Percentiles rank a stretch among this genome's conserved stretches.
These are phyloP conservation scores for Pachypanchax playfairii DNA, from an alignment of 2,113 vertebrate species.

Conservation along the genomic window DNA sequence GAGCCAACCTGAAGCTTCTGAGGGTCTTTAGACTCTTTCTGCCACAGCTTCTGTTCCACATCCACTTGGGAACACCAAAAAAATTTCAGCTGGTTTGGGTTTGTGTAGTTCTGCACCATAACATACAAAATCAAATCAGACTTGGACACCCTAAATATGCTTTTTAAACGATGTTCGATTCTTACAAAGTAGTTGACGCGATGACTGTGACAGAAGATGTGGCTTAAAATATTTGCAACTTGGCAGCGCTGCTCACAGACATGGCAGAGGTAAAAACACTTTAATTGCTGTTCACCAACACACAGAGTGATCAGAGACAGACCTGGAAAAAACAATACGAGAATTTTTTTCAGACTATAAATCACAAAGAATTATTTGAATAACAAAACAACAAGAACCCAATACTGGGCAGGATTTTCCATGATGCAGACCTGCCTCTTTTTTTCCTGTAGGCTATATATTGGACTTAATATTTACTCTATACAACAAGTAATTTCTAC, in stretches of 20 bases:
- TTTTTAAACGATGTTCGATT: neutral
- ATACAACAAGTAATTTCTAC: too few species aligned
- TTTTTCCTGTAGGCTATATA: too few species aligned
- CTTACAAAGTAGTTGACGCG: slow-evolving; percentile 57
- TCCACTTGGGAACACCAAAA: slow-evolving; percentile 41
- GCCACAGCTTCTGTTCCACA: neutral
- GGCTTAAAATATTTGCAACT: rapidly evolving
- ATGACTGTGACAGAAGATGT: slow-evolving; percentile 36
- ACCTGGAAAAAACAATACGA: slow-evolving; percentile 36
- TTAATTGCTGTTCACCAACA: rapidly evolving
- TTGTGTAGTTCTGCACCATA: slow-evolving; percentile 47
- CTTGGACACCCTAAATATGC: neutral
- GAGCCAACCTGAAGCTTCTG: rapidly evolving
- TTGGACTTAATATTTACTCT: too few species aligned
- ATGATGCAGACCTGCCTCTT: too few species aligned
- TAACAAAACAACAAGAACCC: too few species aligned
- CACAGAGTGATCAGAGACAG: slow-evolving; percentile 56
- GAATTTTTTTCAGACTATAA: too few species aligned
- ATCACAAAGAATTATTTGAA: too few species aligned
- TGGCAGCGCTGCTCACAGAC: slow-evolving; percentile 39
- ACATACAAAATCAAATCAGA: neutral
- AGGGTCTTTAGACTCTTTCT: neutral
- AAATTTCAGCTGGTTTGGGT: slow-evolving; percentile 51
- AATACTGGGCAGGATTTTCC: too few species aligned
- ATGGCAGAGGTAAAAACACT: slow-evolving; percentile 63